Percentiles rank a stretch among this genome's conserved stretches.
These are phyloP conservation scores for Brachionus manjavacas DNA, from an alignment of 1,140 invertebrate species.

Conservation along the genomic window DNA sequence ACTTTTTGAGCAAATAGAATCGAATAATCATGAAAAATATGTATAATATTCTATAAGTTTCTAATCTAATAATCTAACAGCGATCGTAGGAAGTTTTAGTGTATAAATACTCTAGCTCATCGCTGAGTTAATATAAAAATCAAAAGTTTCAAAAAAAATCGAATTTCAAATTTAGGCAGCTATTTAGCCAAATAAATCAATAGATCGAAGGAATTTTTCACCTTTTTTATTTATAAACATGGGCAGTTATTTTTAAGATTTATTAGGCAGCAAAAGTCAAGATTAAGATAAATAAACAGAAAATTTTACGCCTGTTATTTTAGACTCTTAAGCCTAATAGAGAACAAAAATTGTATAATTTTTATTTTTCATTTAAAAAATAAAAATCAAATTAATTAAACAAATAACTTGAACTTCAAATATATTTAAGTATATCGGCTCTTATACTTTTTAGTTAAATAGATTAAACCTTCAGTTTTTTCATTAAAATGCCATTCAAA, in stretches of 20 bases:
- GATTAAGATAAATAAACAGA: neutral
- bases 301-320: neutral
- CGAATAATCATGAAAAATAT: neutral
- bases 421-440: neutral
- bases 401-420: neutral
- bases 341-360: neutral
- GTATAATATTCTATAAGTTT: neutral
- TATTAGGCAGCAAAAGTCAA: neutral
- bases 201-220: neutral
- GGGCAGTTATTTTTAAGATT: neutral
- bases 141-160: neutral
- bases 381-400: neutral
- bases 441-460: neutral
- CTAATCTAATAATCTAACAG: neutral
- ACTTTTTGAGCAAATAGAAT: neutral
- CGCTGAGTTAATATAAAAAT: neutral
- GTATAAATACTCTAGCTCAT: neutral
- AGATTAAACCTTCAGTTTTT: neutral
- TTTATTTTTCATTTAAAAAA: neutral
- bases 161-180: neutral
- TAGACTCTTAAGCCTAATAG: neutral
- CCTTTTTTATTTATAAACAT: neutral
- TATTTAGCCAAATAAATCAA: neutral
- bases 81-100: neutral
- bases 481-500: constrained; percentile 37